Conservation (phyloP, 2,888 invertebrate genomes). For the Lasioglossum villosulum region DNA sequence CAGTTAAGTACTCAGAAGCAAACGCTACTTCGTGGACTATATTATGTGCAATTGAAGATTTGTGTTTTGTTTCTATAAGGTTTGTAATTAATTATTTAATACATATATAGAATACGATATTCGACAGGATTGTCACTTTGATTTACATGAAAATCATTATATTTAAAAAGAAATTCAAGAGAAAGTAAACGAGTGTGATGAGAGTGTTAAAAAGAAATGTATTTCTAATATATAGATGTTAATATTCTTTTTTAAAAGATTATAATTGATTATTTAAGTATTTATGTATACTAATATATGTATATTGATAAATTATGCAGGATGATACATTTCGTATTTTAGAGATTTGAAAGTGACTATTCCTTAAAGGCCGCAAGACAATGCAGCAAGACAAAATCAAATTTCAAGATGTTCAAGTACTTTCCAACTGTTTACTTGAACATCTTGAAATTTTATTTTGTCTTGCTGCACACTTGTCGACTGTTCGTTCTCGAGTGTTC, state of each 20-base stretch:
- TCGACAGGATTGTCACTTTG: not conserved
- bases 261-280: not conserved
- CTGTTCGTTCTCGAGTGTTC: too few species aligned
- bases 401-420: too few species aligned
- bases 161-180: not conserved
- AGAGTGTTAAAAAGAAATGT: not conserved
- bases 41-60: constrained; percentile 92
- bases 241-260: not conserved
- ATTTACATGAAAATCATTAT: not conserved
- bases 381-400: too few species aligned
- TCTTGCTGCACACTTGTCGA: not conserved
- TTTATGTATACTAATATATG: not conserved
- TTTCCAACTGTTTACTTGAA: too few species aligned
- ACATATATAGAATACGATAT: not conserved
- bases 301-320: not conserved
- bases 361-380: too few species aligned
- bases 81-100: constrained; percentile 63
- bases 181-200: not conserved
- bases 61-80: constrained; percentile 92
- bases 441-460: too few species aligned
- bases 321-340: not conserved
- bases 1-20: constrained; percentile 77
- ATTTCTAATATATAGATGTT: not conserved
- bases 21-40: constrained; percentile 73
- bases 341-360: not conserved